Percentiles rank a stretch among this genome's conserved stretches.
Evolutionary conservation across 2,888 invertebrate genomes (phyloP).

Genomic region (Tenthredo livida): DNA sequence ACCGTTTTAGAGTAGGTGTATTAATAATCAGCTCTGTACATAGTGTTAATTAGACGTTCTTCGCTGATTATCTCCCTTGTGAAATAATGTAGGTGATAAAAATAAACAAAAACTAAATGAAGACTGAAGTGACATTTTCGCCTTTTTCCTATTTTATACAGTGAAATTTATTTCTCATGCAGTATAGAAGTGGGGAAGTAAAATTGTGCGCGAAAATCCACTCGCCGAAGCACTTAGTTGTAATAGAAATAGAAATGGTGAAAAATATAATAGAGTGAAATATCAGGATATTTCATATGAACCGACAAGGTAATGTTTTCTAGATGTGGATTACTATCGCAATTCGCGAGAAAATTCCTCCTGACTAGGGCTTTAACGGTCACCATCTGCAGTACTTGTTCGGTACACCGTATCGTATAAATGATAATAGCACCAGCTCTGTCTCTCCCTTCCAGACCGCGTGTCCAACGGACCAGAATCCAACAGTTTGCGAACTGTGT

Average conservation of each 20-base stretch:
- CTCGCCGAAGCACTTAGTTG: not conserved
- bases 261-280: not conserved
- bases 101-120: not conserved
- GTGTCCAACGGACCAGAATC: constrained; percentile 39
- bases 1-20: not conserved
- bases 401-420: not conserved
- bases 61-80: not conserved
- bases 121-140: too few relatives aligned
- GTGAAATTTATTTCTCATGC: not conserved
- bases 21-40: not conserved
- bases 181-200: not conserved
- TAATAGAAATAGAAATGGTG: not conserved
- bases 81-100: not conserved
- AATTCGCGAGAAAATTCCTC: not conserved
- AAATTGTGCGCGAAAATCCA: not conserved
- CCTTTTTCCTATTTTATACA: not conserved
- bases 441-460: not conserved
- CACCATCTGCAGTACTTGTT: not conserved
- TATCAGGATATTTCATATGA: not conserved
- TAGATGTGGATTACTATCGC: constrained; percentile 7
- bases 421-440: not conserved
- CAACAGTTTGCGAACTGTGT: constrained; percentile 24
- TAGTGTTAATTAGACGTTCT: not conserved
- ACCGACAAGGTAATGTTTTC: not conserved
- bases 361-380: not conserved